A percentile compares a stretch with the other conserved stretches of the same genome.
These are phyloP conservation scores for Epirrita christyi DNA, from an alignment of 2,888 invertebrate species.

Conservation along the genomic window DNA sequence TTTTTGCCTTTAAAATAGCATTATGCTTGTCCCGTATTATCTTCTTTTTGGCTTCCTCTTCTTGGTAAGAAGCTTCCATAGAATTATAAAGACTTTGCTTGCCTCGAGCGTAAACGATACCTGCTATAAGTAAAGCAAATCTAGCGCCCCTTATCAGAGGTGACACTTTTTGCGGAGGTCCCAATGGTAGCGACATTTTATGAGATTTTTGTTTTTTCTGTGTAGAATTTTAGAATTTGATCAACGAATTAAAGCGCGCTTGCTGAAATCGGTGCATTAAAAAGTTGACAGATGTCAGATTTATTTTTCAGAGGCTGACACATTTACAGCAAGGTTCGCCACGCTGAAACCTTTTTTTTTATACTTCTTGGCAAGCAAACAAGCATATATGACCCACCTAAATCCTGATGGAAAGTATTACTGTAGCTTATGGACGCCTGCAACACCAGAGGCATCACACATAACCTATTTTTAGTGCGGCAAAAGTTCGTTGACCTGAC, in stretches of 20 bases:
- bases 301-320: conserved; percentile 25
- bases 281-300: conserved; percentile 3
- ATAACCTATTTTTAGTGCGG: conserved; percentile 25
- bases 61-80: conserved; percentile 53
- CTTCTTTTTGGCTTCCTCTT: conserved; percentile 63
- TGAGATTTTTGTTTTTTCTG: neutral
- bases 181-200: conserved; percentile 59
- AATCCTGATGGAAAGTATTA: too few relatives aligned
- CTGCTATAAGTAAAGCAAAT: conserved; percentile 63
- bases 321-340: conserved; percentile 21
- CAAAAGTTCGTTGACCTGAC: conserved; percentile 55
- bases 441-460: too few relatives aligned
- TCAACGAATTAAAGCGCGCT: neutral
- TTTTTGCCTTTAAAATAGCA: conserved; percentile 56
- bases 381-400: too few relatives aligned
- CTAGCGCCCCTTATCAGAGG: conserved; percentile 70
- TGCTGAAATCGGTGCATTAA: neutral
- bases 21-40: conserved; percentile 60
- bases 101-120: conserved; percentile 63
- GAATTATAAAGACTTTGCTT: conserved; percentile 62
- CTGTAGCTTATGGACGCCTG: too few relatives aligned
- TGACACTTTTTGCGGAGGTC: conserved; percentile 69
- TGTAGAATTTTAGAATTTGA: conserved; percentile 1
- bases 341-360: too few relatives aligned
- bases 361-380: too few relatives aligned